Percentiles rank a stretch among this genome's conserved stretches.
Evolutionary conservation across 92 coral and sea anemone genomes (phyloP).

Genomic region (Porites lobata): DNA sequence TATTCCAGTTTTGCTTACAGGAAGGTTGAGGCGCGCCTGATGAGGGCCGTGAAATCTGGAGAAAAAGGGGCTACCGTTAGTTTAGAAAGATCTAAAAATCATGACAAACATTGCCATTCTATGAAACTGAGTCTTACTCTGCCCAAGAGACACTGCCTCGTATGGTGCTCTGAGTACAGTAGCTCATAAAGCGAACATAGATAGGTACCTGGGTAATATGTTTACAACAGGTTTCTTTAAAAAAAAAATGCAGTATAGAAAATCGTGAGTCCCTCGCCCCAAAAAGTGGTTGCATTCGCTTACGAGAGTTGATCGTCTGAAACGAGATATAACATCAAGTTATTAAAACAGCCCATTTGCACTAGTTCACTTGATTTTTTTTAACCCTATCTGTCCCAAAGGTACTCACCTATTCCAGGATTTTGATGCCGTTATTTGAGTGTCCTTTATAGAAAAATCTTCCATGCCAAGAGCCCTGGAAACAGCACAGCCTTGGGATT

Average conservation of each 20-base stretch:
- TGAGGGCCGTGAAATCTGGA: conserved; percentile 67
- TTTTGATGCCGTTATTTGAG: conserved; percentile 60
- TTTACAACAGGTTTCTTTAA: too few relatives aligned
- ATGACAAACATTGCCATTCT: background rate
- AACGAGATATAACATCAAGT: too few relatives aligned
- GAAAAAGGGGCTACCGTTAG: background rate
- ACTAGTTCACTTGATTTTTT: too few relatives aligned
- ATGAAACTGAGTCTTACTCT: too few relatives aligned
- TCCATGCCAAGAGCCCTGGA: conserved; percentile 70
- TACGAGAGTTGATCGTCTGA: background rate
- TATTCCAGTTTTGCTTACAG: conserved; percentile 54
- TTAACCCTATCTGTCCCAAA: background rate
- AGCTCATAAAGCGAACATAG: too few relatives aligned
- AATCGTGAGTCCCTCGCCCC: too few relatives aligned
- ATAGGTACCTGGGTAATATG: too few relatives aligned
- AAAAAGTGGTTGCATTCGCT: background rate
- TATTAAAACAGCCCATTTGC: too few relatives aligned
- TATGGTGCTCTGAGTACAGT: too few relatives aligned
- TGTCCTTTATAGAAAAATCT: conserved; percentile 59
- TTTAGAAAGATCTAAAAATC: background rate
- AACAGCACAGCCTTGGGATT: conserved; percentile 31
- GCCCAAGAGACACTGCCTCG: too few relatives aligned
- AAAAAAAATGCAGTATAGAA: too few relatives aligned
- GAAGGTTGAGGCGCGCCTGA: conserved; percentile 70
- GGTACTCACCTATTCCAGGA: conserved; percentile 53